Conservation (phyloP, 2,797 vertebrate genomes). For the Eutrigla gurnardus region DNA sequence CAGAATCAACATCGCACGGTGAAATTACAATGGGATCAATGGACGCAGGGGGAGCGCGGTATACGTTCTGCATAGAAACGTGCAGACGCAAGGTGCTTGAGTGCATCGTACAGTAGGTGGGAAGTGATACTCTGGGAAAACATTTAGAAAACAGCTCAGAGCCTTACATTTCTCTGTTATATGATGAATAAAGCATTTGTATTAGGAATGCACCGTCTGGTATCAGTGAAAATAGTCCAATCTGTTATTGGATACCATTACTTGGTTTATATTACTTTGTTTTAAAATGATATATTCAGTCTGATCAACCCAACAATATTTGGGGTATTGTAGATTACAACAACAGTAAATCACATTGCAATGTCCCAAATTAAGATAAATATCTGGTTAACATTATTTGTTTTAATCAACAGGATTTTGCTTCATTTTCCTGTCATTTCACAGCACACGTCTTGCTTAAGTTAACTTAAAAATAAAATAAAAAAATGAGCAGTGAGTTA, state of each 20-base stretch:
- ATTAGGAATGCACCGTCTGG: background rate
- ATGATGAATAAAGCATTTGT: background rate
- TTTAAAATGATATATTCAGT: background rate
- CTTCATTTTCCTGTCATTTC: background rate
- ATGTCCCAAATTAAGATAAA: background rate
- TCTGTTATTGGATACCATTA: background rate
- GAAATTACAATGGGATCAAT: conserved; percentile 74
- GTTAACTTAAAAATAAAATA: background rate
- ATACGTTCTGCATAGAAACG: conserved; percentile 55
- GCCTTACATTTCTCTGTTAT: background rate
- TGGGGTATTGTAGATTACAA: background rate
- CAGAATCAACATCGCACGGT: conserved; percentile 56
- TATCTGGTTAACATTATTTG: background rate
- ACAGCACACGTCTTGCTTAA: background rate
- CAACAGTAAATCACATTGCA: background rate
- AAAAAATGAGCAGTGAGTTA: background rate
- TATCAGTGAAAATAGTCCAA: background rate
- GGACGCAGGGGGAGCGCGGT: conserved; percentile 25
- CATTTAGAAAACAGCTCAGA: background rate
- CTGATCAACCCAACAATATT: background rate
- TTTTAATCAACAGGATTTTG: background rate
- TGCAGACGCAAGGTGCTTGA: conserved; percentile 22
- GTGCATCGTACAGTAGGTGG: background rate
- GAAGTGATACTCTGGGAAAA: background rate
- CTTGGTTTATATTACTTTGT: background rate